A percentile compares a stretch with the other conserved stretches of the same genome.
phyloP scores from a whole-genome alignment of 2,888 invertebrate genomes.

The Xanthia togata region DNA sequence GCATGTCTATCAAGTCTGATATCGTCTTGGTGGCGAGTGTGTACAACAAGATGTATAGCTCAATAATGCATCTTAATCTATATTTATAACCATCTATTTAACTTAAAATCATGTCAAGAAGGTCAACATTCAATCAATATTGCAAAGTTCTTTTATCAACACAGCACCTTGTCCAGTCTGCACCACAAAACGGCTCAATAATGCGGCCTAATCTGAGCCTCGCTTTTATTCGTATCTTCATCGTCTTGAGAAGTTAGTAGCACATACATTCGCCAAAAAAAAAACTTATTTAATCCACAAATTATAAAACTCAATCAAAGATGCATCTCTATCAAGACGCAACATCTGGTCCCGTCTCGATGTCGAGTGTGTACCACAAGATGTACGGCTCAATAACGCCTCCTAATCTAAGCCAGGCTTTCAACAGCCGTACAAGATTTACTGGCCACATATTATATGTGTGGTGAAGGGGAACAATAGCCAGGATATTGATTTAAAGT shows the following conservation, averaged over 20 bases:
- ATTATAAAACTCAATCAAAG: constrained; percentile 11
- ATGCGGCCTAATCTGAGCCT: constrained; percentile 79
- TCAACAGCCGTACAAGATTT: constrained; percentile 79
- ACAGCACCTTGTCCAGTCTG: constrained; percentile 33
- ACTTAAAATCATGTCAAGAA: background rate
- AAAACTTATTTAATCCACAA: background rate
- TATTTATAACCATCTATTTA: background rate
- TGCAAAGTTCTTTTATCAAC: constrained; percentile 3
- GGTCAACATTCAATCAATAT: background rate
- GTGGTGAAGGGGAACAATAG: constrained; percentile 65
- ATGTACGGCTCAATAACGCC: constrained; percentile 84
- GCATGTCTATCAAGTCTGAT: too few species aligned
- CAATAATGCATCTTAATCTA: background rate
- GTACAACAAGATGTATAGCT: background rate
- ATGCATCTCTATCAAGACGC: constrained; percentile 14
- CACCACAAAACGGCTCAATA: constrained; percentile 81
- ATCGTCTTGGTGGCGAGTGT: background rate
- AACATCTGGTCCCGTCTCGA: constrained; percentile 38
- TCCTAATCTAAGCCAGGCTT: constrained; percentile 81
- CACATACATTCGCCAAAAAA: background rate
- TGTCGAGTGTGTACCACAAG: constrained; percentile 68
- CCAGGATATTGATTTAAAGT: constrained; percentile 69
- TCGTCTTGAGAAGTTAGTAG: background rate
- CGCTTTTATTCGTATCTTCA: background rate
- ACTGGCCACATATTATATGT: constrained; percentile 77